Base-by-base conservation (phyloP, 2,888 invertebrate genomes). In the Macropis europaea region DNA sequence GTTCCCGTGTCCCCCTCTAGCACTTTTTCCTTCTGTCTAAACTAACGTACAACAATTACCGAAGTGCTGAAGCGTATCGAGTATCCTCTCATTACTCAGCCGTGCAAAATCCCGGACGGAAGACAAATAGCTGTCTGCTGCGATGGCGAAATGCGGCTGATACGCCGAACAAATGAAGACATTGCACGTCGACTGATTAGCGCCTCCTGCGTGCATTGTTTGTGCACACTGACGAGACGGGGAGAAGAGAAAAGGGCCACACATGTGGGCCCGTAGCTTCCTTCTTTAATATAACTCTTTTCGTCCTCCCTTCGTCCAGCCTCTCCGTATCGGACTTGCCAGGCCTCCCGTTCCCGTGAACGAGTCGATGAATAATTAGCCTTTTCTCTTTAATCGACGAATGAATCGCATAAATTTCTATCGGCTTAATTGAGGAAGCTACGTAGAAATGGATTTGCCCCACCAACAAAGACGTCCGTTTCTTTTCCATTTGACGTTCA, bases 111-210 rank as follows among this genome's bases (percentile, higher is more conserved):
- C 79, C 77, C 76, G 74, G 71, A 77, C 77, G 77, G 76, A 81
- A 83, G 84, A 84, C 79, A 73, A 83, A 86, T 84, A 79, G 77
- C 76, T n/a, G 75, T 79, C n/a, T 77, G 77, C 82, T 76, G 71
- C 72, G 78, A 77, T 74, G 76, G 75, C 76, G 80, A 73, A 72
- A 76, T 59, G 78, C 73, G 69, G 73, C 59, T 73, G 76, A 75
- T 74, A 76, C 59, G 60, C 30, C 30, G 76, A 54, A 71, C 76
- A 74, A 79, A 87, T 87, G 82, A 86, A 86, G 87, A 87, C 79
- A 83, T 86, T 83, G 73, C 75, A 59, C 74, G 73, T 71, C 75
- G 77, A 83, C 82, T 81, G 81, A 87, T 87, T 82, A 84, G 84
- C 81, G 79, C 57, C 57, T 76, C 52, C 48, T 53, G 64, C 42